Base-by-base conservation (phyloP, 2,113 vertebrate species). In the Cardinalis cardinalis region DNA sequence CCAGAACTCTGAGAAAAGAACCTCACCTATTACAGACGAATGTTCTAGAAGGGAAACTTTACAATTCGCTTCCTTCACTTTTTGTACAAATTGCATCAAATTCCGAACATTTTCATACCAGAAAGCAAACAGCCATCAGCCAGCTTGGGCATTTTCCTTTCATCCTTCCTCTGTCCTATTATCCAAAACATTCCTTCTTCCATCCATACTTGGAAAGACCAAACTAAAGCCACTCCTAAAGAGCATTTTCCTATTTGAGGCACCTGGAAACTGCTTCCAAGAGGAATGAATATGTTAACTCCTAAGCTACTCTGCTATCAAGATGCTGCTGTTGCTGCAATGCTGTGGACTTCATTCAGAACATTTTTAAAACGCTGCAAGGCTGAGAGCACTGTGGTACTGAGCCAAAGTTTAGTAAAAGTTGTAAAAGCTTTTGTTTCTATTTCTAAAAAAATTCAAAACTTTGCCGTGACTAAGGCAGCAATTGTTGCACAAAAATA, bases 81-180 rank as follows among this genome's bases (percentile, higher is more conserved):
- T 81, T 56, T 28, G 11, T 34, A 48, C 10, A 41, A 69, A 85
- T 72, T 19, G 3, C 6, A 75, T 60, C 6, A 64, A n/a, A 68
- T n/a, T 46, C 36, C 52, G 24, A 58, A 28, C 4, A 38, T 0
- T 61, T 28, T 1, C 3, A 1, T 26, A 20, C 10, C 9, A 63
- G 48, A 87, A 71, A 81, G 13, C 5, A 43, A 26, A 10, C 2
- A 72, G 40, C 3, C 2, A 0, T 2, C 12, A 63, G 15, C 1
- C 12, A 23, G 14, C 6, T 17, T 8, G 1, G 14, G 15, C 12
- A 34, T 16, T 34, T 83, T 60, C 12, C 10, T 87, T 76, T 80
- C 40, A 46, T 2, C 4, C 7, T 86, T 58, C 19, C 15, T 72
- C 38, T 14, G 18, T 15, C 4, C 10, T 53, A 2, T 41, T 69